phyloP scores from a whole-genome alignment of 2,797 vertebrate species.

The Rhynchotus rufescens region DNA sequence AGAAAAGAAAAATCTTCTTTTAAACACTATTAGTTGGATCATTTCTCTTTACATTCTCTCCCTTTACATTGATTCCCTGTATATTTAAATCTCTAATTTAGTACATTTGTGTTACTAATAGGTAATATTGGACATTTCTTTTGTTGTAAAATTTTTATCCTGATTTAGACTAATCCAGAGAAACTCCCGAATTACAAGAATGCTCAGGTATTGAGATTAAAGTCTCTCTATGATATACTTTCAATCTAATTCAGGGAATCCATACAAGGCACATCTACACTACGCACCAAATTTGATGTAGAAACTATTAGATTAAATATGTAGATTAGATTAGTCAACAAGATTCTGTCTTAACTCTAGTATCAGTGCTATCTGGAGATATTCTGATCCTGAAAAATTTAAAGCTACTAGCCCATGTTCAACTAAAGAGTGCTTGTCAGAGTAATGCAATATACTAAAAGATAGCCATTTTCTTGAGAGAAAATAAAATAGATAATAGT shows the following conservation, averaged over 20 bases:
- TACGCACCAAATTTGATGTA: neutral
- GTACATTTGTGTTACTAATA: neutral
- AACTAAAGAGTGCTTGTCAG: neutral
- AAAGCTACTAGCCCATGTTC: neutral
- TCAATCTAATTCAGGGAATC: neutral
- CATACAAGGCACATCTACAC: neutral
- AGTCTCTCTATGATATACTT: neutral
- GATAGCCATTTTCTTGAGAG: neutral
- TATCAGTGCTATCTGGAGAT: neutral
- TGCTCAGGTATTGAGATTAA: neutral
- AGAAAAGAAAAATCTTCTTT: neutral
- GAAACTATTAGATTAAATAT: neutral
- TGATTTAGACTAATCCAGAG: neutral
- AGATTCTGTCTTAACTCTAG: neutral
- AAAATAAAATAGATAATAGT: neutral
- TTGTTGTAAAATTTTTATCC: neutral
- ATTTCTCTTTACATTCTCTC: neutral
- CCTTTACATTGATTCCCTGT: neutral
- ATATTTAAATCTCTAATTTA: neutral
- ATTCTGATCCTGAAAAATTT: neutral
- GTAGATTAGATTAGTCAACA: neutral
- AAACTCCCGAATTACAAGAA: neutral
- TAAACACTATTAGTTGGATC: neutral
- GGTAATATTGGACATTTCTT: neutral
- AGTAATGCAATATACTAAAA: neutral